Evolutionary conservation across 1,140 invertebrate species (phyloP).

Genomic region (Drosophila repleta): DNA sequence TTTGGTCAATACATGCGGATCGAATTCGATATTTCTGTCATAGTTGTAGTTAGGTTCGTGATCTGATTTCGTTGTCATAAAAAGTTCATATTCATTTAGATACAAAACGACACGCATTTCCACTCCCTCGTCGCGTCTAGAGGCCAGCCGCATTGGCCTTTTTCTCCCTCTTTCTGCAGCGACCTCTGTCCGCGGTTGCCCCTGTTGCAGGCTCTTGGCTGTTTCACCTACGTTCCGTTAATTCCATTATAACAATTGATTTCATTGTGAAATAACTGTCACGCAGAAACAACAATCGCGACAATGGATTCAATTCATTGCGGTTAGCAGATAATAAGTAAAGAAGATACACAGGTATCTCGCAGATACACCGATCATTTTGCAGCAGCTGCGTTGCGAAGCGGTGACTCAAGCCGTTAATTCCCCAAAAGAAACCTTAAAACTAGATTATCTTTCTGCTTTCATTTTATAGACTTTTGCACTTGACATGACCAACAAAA

Average conservation of each 20-base stretch:
- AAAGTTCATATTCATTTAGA: slow-evolving; percentile 35
- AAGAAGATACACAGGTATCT: slow-evolving; percentile 47
- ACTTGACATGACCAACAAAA: slow-evolving; percentile 27
- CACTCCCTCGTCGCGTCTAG: slow-evolving; percentile 24
- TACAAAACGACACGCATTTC: slow-evolving; percentile 33
- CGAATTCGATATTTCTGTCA: no score
- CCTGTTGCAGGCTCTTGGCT: slow-evolving; percentile 29
- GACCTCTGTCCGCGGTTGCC: slow-evolving; percentile 1
- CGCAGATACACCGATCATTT: slow-evolving; percentile 20
- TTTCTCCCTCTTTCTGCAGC: neutral
- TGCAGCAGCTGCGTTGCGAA: slow-evolving; percentile 40
- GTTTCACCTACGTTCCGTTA: slow-evolving; percentile 62
- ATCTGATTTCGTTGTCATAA: neutral
- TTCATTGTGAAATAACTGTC: slow-evolving; percentile 82
- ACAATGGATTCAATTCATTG: slow-evolving; percentile 60
- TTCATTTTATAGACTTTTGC: slow-evolving; percentile 25
- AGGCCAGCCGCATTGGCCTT: slow-evolving; percentile 12
- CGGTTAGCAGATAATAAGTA: slow-evolving; percentile 62
- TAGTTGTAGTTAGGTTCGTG: neutral
- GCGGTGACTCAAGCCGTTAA: slow-evolving; percentile 54
- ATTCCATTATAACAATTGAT: slow-evolving; percentile 83
- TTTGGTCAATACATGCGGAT: no score
- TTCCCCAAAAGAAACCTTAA: slow-evolving; percentile 23
- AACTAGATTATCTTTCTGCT: slow-evolving; percentile 28
- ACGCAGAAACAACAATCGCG: slow-evolving; percentile 51